Evolutionary conservation across 2,888 invertebrate genomes (phyloP).

Genomic region (Girardia tigrina): DNA sequence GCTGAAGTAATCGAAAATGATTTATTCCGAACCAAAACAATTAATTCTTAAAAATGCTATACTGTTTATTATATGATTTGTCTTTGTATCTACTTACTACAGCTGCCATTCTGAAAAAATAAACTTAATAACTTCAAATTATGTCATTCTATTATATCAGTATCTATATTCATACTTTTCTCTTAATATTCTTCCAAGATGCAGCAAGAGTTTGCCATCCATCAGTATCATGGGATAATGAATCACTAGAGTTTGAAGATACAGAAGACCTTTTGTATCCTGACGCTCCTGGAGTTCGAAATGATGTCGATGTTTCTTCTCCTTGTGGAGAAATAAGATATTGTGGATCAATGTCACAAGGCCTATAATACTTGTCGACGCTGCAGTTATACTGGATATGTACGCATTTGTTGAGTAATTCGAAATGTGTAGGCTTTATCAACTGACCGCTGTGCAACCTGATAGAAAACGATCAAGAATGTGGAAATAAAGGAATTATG

Average conservation of each 20-base stretch:
- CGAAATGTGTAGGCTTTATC: not conserved
- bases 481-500: not conserved
- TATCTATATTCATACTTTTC: conserved; percentile 56
- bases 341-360: not conserved
- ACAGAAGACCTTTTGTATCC: not conserved
- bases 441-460: not conserved
- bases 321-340: not conserved
- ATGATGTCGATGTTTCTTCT: not conserved
- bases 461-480: not conserved
- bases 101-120: too few relatives aligned
- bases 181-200: conserved; percentile 57
- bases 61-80: too few relatives aligned
- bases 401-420: not conserved
- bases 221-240: not conserved
- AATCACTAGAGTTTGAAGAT: not conserved
- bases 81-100: too few relatives aligned
- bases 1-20: not conserved
- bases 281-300: not conserved
- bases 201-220: conserved; percentile 63
- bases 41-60: too few relatives aligned
- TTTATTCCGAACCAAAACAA: too few relatives aligned
- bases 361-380: not conserved
- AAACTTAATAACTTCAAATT: not conserved
- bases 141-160: not conserved
- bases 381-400: conserved; percentile 19